Conservation (phyloP, 2,113 vertebrate species). For the Cynopterus brachyotis region DNA sequence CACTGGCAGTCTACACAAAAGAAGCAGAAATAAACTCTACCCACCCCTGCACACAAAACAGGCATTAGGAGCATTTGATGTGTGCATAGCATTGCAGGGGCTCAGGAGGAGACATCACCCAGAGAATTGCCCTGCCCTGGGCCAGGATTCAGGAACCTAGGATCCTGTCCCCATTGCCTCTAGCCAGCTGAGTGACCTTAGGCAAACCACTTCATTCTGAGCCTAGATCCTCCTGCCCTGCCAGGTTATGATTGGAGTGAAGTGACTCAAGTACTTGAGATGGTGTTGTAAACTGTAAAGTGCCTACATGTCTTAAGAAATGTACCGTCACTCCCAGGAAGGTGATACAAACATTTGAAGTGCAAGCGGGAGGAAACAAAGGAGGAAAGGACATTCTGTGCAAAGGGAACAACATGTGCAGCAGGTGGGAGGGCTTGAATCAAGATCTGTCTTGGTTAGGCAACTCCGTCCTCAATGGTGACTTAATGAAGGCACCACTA, state of each 20-base stretch:
- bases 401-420: not conserved
- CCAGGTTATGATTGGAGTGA: not conserved
- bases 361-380: not conserved
- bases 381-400: not conserved
- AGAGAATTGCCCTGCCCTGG: not conserved
- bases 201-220: not conserved
- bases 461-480: not conserved
- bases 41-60: accelerated
- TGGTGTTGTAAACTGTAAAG: not conserved
- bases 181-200: not conserved
- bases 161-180: not conserved
- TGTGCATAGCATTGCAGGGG: not conserved
- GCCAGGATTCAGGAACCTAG: not conserved
- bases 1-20: not conserved
- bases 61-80: not conserved
- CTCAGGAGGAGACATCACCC: not conserved
- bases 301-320: not conserved
- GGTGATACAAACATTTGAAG: not conserved
- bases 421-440: not conserved
- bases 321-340: not conserved
- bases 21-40: not conserved
- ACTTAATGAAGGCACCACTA: not conserved
- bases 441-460: not conserved
- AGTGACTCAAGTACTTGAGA: not conserved
- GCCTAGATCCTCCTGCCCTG: not conserved